These are phyloP conservation scores for Tethea ocularis DNA, from an alignment of 2,888 invertebrate genomes.

Conservation along the genomic window DNA sequence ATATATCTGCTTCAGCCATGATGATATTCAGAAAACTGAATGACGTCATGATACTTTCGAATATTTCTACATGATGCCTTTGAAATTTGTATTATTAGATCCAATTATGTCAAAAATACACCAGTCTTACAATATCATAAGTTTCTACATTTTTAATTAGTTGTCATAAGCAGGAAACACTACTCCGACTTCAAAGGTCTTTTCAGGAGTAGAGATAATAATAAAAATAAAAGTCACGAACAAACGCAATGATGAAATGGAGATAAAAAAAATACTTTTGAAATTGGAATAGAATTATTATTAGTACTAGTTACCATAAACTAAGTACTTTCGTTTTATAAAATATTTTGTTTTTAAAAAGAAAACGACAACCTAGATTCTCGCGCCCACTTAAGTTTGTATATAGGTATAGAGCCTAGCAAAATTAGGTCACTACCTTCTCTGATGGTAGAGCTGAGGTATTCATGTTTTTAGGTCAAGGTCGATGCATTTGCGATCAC, in stretches of 20 bases:
- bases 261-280: not conserved
- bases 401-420: constrained; percentile 9
- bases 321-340: too few relatives aligned
- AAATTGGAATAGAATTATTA: not conserved
- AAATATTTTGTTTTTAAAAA: not conserved
- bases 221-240: not conserved
- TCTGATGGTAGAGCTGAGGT: constrained; percentile 9
- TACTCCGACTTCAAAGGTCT: not conserved
- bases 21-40: too few relatives aligned
- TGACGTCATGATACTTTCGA: not conserved
- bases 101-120: constrained; percentile 4
- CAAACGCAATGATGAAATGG: not conserved
- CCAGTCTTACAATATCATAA: constrained; percentile 20
- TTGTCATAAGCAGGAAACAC: constrained; percentile 11
- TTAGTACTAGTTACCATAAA: not conserved
- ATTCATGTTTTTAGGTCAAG: constrained; percentile 37
- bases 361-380: not conserved
- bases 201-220: not conserved
- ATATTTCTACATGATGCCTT: not conserved
- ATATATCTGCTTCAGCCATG: too few relatives aligned
- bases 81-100: not conserved
- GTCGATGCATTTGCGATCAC: constrained; percentile 27
- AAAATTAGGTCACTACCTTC: constrained; percentile 36
- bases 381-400: not conserved
- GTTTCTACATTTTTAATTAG: constrained; percentile 18